Base-by-base conservation (phyloP, 1,140 invertebrate genomes). In the Eufriesea mexicana region DNA sequence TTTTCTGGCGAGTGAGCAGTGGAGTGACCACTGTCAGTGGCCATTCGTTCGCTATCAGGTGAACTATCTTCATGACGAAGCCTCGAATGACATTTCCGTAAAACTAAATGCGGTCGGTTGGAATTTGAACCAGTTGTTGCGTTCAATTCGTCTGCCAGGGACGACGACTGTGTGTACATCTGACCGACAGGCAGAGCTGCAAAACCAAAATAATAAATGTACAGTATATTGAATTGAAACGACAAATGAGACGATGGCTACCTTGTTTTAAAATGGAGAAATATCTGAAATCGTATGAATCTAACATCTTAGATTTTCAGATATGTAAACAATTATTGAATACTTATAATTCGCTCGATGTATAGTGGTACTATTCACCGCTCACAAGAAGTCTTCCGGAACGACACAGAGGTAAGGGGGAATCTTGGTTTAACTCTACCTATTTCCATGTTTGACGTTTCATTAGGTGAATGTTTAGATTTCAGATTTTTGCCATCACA, bases 1-100 rank as follows among this genome's bases (percentile, higher is more conserved):
- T 96, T 96, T 90, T 98, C 98, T 0, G 98, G 98, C 0, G 97
- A 98, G 92, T 98, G 97, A 45, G 97, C 97, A 2, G 97, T 98
- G 71, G 97, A 98, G 93, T 98, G 97, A 12, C 98, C 98, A 84
- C 97, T 98, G 90, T 98, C 98, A 87, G 97, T 96, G 79, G 97
- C 96, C 87, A 97, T 95, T 70, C 96, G 95, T 88, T 98, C 97
- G n/a, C 97, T 97, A 88, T 98, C 97, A 20, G 97, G 97, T 73
- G 97, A 97, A 55, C 96, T 97, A 88, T 98, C 97, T 91, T 97
- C 97, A 87, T 98, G 97, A 86, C 97, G 95, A 20, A 97, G 92
- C 79, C 91, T 88, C 25, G 92, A 89, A 76, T 94, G 93, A 82
- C 96, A 97, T 92, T 97, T 98, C 75, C 97, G 95, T 78, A 97